phyloP scores from a whole-genome alignment of 2,888 invertebrate genomes.

The Mesorhabditis spiculigera region DNA sequence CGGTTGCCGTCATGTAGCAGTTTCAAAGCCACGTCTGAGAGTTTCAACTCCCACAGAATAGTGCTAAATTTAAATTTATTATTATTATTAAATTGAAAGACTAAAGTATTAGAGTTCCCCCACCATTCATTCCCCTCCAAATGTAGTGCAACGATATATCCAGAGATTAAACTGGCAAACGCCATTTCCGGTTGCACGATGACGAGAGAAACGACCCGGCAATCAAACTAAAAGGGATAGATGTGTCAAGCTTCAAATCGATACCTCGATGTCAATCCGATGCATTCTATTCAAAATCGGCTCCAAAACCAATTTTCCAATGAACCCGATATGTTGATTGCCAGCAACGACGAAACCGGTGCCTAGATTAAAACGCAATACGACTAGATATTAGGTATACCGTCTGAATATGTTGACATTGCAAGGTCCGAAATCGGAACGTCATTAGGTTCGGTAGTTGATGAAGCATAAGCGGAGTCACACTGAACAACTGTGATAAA shows the following conservation, averaged over 20 bases:
- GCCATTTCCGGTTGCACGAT: slow-evolving; percentile 59
- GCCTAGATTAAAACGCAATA: background rate
- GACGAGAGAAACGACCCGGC: slow-evolving; percentile 62
- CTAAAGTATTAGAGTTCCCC: background rate
- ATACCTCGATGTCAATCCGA: slow-evolving; percentile 25
- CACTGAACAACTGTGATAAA: background rate
- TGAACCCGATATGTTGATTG: slow-evolving; percentile 28
- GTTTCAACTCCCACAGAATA: slow-evolving; percentile 61
- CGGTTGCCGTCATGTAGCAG: slow-evolving; percentile 59
- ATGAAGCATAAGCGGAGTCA: slow-evolving; percentile 6
- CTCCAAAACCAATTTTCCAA: slow-evolving; percentile 20
- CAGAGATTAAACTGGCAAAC: slow-evolving; percentile 61
- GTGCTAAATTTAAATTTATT: slow-evolving; percentile 25
- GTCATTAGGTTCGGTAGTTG: slow-evolving; percentile 5
- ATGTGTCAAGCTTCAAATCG: background rate
- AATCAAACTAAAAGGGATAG: slow-evolving; percentile 58
- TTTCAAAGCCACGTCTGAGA: slow-evolving; percentile 63
- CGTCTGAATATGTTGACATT: background rate
- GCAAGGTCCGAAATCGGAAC: slow-evolving; percentile 2
- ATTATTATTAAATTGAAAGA: background rate
- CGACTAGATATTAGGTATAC: background rate
- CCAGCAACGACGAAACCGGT: slow-evolving; percentile 24
- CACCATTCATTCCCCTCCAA: slow-evolving; percentile 34
- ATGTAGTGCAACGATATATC: slow-evolving; percentile 60
- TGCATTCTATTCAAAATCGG: slow-evolving; percentile 18